phyloP scores from a whole-genome alignment of 2,113 vertebrate species.

The Ahaetulla prasina region DNA sequence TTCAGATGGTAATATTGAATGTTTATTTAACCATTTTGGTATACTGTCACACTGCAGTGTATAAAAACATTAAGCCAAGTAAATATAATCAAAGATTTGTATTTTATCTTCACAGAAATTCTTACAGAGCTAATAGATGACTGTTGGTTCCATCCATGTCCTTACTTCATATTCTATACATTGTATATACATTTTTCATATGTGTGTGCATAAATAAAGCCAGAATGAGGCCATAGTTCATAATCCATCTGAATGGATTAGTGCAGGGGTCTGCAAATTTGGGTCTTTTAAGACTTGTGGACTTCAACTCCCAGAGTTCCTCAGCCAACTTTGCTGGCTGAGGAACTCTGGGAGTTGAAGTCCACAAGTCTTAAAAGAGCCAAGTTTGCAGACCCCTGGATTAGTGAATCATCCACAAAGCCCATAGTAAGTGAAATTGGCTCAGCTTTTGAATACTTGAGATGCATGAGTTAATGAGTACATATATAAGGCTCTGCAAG shows the following conservation, averaged over 20 bases:
- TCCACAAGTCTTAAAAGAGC: too few species aligned
- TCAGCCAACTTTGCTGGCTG: too few species aligned
- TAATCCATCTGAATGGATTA: neutral
- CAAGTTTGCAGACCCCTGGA: too few species aligned
- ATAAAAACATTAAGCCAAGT: neutral
- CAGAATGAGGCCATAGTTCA: too few species aligned
- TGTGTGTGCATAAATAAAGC: neutral
- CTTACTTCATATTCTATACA: neutral
- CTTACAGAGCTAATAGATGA: neutral
- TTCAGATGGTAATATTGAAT: neutral
- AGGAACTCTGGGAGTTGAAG: too few species aligned
- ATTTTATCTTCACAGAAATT: neutral
- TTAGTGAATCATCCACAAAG: neutral
- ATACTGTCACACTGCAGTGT: neutral
- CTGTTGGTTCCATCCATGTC: neutral
- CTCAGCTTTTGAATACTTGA: neutral
- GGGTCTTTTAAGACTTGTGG: too few species aligned
- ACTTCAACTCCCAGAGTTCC: too few species aligned
- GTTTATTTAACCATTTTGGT: neutral
- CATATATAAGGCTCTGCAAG: neutral
- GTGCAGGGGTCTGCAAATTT: too few species aligned
- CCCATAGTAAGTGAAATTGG: neutral
- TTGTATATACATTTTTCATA: neutral
- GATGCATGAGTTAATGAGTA: too few species aligned
- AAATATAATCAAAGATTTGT: neutral